Conservation (phyloP, 2,113 vertebrate species). For the Hassar affinis region DNA sequence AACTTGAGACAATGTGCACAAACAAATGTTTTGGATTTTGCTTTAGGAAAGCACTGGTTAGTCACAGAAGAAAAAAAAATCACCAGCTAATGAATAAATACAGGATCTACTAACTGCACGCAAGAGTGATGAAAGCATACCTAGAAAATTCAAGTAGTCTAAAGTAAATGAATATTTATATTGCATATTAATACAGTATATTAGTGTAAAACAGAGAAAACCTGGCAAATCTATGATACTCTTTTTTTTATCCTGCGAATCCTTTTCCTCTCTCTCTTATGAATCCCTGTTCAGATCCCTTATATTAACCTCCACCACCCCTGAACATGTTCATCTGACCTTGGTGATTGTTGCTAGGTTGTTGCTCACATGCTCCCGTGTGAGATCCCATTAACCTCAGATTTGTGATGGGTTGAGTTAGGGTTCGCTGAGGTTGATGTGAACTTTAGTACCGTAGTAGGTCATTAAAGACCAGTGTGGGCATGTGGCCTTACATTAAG, state of each 20-base stretch:
- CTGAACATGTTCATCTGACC: constrained; percentile 42
- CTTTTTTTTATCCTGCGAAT: neutral
- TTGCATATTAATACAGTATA: neutral
- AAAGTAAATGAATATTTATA: neutral
- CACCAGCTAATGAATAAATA: constrained; percentile 4
- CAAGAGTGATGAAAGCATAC: neutral
- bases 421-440: neutral
- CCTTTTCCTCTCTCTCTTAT: neutral
- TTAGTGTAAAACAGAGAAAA: neutral
- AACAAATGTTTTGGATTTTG: constrained; percentile 18
- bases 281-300: constrained; percentile 14
- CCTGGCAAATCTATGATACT: neutral
- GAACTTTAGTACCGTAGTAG: constrained; percentile 19
- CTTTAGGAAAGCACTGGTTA: neutral
- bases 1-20: constrained; percentile 11
- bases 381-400: constrained; percentile 25
- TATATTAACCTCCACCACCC: constrained; percentile 31
- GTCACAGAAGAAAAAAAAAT: neutral
- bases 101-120: neutral
- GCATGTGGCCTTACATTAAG: neutral
- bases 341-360: constrained; percentile 24
- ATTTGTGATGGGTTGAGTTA: constrained; percentile 37
- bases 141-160: neutral
- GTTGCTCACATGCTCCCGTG: constrained; percentile 4
- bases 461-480: constrained; percentile 28